Evolutionary conservation across 2,888 invertebrate species (phyloP).

Genomic region (Beris chalybata): DNA sequence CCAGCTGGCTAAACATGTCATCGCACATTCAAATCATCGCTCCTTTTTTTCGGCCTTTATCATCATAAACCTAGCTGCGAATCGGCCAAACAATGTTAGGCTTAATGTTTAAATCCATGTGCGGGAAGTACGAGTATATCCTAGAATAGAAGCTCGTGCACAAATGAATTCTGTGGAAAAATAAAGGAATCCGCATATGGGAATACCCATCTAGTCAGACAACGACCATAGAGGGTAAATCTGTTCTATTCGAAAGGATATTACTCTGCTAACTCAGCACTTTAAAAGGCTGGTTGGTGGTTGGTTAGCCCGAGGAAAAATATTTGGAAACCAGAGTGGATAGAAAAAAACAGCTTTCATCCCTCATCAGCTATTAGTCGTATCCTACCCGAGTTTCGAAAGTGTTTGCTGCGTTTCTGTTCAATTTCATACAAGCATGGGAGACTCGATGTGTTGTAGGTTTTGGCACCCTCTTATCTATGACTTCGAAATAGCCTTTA

Average conservation of each 20-base stretch:
- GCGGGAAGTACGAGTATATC: background rate
- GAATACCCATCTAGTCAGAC: background rate
- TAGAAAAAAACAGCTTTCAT: background rate
- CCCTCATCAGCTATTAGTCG: no score
- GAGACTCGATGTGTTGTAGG: background rate
- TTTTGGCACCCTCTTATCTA: slow-evolving; percentile 7
- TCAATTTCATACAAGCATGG: background rate
- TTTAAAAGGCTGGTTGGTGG: slow-evolving; percentile 23
- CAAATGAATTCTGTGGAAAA: no score
- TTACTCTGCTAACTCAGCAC: slow-evolving; percentile 22
- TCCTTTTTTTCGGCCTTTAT: background rate
- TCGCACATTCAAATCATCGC: no score
- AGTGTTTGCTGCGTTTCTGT: slow-evolving; percentile 19
- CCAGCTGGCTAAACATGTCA: slow-evolving; percentile 2
- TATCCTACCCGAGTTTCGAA: slow-evolving; percentile 1
- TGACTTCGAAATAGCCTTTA: background rate
- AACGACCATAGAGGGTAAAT: slow-evolving; percentile 10
- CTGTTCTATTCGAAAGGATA: slow-evolving; percentile 9
- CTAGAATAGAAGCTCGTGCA: no score
- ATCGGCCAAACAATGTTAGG: background rate
- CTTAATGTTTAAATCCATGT: background rate
- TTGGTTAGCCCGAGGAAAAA: slow-evolving; percentile 8
- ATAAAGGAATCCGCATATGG: background rate
- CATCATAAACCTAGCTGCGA: background rate
- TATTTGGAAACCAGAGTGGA: slow-evolving; percentile 6